These are phyloP conservation scores for Alcedo quadribrachys DNA, from an alignment of 2,797 vertebrate genomes.

Conservation along the genomic window DNA sequence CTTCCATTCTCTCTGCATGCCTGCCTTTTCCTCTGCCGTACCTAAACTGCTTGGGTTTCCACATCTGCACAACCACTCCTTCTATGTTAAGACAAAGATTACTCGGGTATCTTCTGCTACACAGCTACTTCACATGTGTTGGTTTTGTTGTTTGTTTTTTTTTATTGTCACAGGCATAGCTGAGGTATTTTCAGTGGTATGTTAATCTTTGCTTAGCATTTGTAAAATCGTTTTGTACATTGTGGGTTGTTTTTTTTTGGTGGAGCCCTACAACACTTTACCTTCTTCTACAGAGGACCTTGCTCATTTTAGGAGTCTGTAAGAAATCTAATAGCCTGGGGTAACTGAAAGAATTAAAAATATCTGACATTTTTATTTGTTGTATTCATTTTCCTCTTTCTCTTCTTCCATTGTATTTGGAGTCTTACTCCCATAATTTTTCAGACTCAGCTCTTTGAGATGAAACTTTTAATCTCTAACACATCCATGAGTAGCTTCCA, in stretches of 20 bases:
- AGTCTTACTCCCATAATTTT: not conserved
- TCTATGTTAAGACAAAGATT: not conserved
- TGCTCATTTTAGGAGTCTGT: not conserved
- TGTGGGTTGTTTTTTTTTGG: not conserved
- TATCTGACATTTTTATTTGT: not conserved
- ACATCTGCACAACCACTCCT: not conserved
- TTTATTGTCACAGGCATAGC: not conserved
- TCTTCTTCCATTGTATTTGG: not conserved
- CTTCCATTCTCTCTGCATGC: not conserved
- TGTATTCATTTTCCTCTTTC: not conserved
- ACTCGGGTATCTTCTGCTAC: not conserved
- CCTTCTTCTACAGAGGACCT: not conserved
- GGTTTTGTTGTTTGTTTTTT: not conserved
- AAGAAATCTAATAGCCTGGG: not conserved
- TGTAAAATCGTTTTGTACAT: accelerated
- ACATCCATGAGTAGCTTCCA: not conserved
- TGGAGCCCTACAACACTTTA: not conserved
- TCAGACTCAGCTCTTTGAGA: not conserved
- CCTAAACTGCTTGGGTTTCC: not conserved
- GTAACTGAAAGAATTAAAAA: not conserved
- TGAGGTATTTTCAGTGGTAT: not conserved
- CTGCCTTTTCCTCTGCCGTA: not conserved
- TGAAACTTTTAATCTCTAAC: not conserved
- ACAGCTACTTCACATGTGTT: accelerated
- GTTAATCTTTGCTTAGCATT: not conserved